A percentile compares a stretch with the other conserved stretches of the same genome.
Evolutionary conservation across 23 tunicate genomes (phyloP).

Genomic region (Botrylloides violaceus): DNA sequence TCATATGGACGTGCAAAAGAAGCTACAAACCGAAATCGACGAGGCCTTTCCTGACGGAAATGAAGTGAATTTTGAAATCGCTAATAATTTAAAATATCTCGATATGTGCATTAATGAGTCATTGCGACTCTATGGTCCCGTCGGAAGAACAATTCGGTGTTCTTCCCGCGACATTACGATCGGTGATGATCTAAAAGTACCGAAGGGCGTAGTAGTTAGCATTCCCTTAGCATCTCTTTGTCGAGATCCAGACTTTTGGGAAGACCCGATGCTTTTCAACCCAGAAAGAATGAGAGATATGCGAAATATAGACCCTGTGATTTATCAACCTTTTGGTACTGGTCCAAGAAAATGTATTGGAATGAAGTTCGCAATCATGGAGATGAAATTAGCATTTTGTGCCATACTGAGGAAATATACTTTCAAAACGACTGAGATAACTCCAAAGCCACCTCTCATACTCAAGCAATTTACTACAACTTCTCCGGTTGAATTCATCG

Average conservation of each 20-base stretch:
- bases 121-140: constrained; percentile 35
- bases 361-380: constrained; percentile 57
- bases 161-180: constrained; percentile 40
- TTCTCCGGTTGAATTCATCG: no score
- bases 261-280: constrained; percentile 36
- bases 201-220: constrained; percentile 18
- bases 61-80: constrained; percentile 42
- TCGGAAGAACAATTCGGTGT: constrained; percentile 34
- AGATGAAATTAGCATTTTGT: constrained; percentile 45
- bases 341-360: constrained; percentile 71
- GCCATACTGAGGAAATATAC: constrained; percentile 21
- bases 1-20: constrained; percentile 38
- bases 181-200: constrained; percentile 24
- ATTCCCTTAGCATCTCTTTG: constrained; percentile 29
- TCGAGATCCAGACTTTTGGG: constrained; percentile 46
- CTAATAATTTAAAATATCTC: constrained; percentile 47
- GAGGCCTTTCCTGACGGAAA: constrained; percentile 28
- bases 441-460: constrained; percentile 57
- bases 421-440: constrained; percentile 34
- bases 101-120: constrained; percentile 62
- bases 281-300: constrained; percentile 67
- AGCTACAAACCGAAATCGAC: constrained; percentile 43
- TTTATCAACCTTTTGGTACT: constrained; percentile 55
- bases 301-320: constrained; percentile 48
- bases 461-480: no score